Conservation (phyloP, 1,140 invertebrate genomes). For the Drosophila tsacasi region DNA sequence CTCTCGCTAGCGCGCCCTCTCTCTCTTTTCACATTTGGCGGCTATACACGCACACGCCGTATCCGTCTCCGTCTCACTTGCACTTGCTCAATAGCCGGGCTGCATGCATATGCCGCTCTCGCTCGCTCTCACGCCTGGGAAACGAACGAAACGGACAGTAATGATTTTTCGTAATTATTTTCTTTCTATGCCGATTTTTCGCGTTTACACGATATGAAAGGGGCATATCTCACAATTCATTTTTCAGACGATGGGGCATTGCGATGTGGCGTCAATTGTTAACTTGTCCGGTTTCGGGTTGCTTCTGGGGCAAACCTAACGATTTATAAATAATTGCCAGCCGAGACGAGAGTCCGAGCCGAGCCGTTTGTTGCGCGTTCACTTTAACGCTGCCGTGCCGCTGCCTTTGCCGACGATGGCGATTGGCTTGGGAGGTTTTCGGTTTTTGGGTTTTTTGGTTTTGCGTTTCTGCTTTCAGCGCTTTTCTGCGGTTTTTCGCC, state of each 20-base stretch:
- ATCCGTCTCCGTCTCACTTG: slow-evolving; percentile 74
- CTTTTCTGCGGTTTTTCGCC: slow-evolving; percentile 65
- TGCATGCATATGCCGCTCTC: slow-evolving; percentile 45
- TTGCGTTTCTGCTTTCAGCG: slow-evolving; percentile 16
- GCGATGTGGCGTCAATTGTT: slow-evolving; percentile 46
- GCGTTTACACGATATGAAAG: slow-evolving; percentile 49
- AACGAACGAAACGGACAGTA: slow-evolving; percentile 64
- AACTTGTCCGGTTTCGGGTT: slow-evolving; percentile 21
- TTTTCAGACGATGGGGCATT: slow-evolving; percentile 18
- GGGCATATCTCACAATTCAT: slow-evolving; percentile 36
- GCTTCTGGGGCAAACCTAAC: slow-evolving; percentile 24
- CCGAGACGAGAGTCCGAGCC: slow-evolving; percentile 24
- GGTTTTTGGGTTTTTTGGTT: slow-evolving; percentile 34
- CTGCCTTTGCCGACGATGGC: slow-evolving; percentile 55
- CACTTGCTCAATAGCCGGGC: slow-evolving; percentile 48
- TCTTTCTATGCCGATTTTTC: slow-evolving; percentile 60
- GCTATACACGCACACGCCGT: slow-evolving; percentile 70
- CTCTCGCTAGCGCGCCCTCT: slow-evolving; percentile 39
- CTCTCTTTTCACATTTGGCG: slow-evolving; percentile 68
- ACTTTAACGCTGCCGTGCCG: slow-evolving; percentile 35
- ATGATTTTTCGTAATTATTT: slow-evolving; percentile 73
- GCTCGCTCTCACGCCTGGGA: slow-evolving; percentile 59
- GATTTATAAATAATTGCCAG: slow-evolving; percentile 56
- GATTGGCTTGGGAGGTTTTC: slow-evolving; percentile 53
- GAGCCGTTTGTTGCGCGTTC: slow-evolving; percentile 45